These are phyloP conservation scores for Adrianichthys oophorus DNA, from an alignment of 2,797 vertebrate species.

Conservation along the genomic window DNA sequence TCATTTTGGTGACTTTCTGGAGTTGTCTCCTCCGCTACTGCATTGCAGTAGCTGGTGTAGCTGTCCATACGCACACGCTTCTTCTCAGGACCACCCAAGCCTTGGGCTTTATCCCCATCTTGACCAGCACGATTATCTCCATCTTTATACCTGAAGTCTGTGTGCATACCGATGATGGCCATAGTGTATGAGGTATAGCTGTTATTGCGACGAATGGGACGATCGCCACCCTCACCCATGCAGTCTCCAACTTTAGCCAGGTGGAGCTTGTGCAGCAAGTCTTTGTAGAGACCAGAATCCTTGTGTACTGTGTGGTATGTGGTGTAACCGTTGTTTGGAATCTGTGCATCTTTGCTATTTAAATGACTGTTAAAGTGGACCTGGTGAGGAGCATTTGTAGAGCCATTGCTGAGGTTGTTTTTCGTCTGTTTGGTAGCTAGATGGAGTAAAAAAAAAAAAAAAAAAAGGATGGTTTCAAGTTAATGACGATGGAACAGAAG, in stretches of 20 bases:
- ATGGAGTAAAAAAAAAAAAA: conserved; percentile 48
- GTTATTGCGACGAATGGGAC: conserved; percentile 94
- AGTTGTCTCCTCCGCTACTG: conserved; percentile 85
- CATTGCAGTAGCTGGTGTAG: conserved; percentile 98
- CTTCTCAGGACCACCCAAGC: conserved; percentile 63
- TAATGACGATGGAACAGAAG: no score
- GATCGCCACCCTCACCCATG: conserved; percentile 90
- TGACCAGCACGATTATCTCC: conserved; percentile 70
- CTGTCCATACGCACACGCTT: conserved; percentile 96
- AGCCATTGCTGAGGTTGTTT: conserved; percentile 42
- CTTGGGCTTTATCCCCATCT: conserved; percentile 76
- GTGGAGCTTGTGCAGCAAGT: conserved; percentile 95
- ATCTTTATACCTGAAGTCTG: conserved; percentile 74
- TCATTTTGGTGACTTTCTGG: conserved; percentile 73
- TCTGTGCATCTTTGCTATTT: conserved; percentile 79
- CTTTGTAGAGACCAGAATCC: conserved; percentile 96
- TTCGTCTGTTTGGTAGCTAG: conserved; percentile 33
- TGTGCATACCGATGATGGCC: conserved; percentile 98
- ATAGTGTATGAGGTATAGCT: conserved; percentile 99
- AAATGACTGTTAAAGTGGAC: conserved; percentile 25
- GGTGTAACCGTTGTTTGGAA: conserved; percentile 87
- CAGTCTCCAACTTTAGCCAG: conserved; percentile 96
- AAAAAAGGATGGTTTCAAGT: not conserved
- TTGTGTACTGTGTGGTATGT: conserved; percentile 98
- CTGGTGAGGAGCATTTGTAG: conserved; percentile 40